phyloP scores from a whole-genome alignment of 2,888 invertebrate genomes.

The Ectobius pallidus region DNA sequence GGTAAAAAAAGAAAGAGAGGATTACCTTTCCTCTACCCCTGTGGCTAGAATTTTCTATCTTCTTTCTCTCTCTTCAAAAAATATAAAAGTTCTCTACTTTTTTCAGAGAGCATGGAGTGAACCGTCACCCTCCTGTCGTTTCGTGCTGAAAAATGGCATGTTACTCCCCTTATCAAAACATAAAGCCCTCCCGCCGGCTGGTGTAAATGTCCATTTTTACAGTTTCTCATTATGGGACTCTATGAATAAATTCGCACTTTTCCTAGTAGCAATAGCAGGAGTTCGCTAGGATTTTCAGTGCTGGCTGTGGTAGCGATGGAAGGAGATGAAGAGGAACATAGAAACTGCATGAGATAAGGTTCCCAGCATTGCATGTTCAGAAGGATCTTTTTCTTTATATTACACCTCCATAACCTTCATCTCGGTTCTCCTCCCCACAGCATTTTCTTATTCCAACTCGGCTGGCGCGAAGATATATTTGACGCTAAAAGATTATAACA shows the following conservation, averaged over 20 bases:
- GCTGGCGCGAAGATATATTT: too few relatives aligned
- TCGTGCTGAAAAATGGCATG: conserved; percentile 41
- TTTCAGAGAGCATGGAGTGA: conserved; percentile 3
- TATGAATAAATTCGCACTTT: conserved; percentile 63
- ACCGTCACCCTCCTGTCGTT: conserved; percentile 16
- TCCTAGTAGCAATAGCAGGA: conserved; percentile 10
- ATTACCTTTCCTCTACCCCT: conserved; percentile 17
- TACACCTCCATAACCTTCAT: too few relatives aligned
- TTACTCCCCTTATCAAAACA: conserved; percentile 58
- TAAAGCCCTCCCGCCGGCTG: conserved; percentile 54
- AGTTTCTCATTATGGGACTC: conserved; percentile 62
- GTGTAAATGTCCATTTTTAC: conserved; percentile 61
- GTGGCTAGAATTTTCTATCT: conserved; percentile 7
- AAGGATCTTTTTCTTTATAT: neutral
- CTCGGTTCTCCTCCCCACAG: too few relatives aligned
- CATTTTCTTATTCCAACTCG: too few relatives aligned
- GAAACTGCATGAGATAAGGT: neutral
- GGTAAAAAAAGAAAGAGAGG: neutral
- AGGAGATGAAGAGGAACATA: neutral
- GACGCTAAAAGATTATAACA: too few relatives aligned
- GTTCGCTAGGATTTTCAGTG: neutral
- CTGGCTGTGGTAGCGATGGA: neutral
- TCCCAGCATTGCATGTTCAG: neutral
- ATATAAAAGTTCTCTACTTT: neutral
- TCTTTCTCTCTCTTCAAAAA: neutral